Base-by-base conservation (phyloP, 2,797 vertebrate genomes). In the Scolopax bukidnonensis region DNA sequence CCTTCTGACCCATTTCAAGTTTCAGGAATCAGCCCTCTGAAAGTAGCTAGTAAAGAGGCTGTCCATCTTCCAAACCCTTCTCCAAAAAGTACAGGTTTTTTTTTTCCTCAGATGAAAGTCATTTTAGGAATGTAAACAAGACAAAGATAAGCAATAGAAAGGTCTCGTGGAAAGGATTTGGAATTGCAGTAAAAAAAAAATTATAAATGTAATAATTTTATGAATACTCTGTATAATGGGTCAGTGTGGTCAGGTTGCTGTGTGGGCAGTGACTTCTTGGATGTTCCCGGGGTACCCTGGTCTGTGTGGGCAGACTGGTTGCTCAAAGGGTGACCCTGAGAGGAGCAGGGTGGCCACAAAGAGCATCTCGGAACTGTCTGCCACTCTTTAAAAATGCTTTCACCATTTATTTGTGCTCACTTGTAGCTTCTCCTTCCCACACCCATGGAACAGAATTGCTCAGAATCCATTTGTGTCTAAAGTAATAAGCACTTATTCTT, bases 261-360 rank as follows among this genome's bases (percentile, higher is more conserved):
- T 30, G 30, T 0, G 0, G 4, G 20, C 4, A 24, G 45, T 8
- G 38, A 14, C 48, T 0, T 61, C 14, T 19, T 36, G 47, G 78
- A 7, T 8, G 30, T n/a, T 1, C 9, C 13, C 24, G 28, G 38
- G 2, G 30, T 40, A 38, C 54, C 30, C 28, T 38, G 47, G 16
- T 51, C 43, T 1, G 0, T 19, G 45, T 40, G 53, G n/a, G 5
- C 5, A 2, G 36, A 8, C 24, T 6, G 4, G 3, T 14, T 53
- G 27, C 71, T 63, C 47, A 5, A 3, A 30, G 7, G 5, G 7
- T 14, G 45, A 67, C 23, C 16, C 24, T 43, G 67, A 25, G 40
- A 59, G n/a, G 14, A 69, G 2, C 11, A 40, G 45, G 3, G 10
- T 43, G 36, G 4, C 40, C 8, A 0, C 43, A 21, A 24, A 48